These are phyloP conservation scores for Fistularia tabacaria DNA, from an alignment of 2,797 vertebrate species.

Conservation along the genomic window DNA sequence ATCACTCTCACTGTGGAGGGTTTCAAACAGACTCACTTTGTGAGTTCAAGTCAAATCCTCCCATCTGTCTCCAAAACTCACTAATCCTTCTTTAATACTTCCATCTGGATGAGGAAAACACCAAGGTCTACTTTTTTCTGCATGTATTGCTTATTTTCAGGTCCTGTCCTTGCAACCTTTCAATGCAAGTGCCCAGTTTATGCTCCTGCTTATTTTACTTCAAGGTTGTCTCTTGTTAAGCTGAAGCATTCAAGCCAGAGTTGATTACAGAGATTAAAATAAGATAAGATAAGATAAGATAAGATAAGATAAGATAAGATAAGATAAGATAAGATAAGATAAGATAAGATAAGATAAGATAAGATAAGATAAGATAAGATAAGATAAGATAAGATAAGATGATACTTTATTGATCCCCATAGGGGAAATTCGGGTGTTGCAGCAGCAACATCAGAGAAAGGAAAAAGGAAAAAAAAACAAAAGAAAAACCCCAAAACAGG, in stretches of 20 bases:
- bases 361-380: too few species aligned
- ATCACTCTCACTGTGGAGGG: conserved; percentile 16
- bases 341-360: too few species aligned
- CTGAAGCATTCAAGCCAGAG: conserved; percentile 9
- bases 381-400: too few species aligned
- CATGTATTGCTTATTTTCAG: conserved; percentile 1
- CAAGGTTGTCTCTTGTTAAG: conserved; percentile 10
- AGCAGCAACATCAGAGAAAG: too few species aligned
- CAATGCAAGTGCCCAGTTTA: conserved; percentile 7
- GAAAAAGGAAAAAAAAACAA: too few species aligned
- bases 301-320: too few species aligned
- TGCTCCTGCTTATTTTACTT: conserved; percentile 36
- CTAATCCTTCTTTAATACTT: conserved; percentile 53
- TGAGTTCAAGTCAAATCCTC: conserved; percentile 49
- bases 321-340: too few species aligned
- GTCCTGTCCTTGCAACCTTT: too few species aligned
- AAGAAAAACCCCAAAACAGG: too few species aligned
- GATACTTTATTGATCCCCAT: too few species aligned
- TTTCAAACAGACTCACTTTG: conserved; percentile 27
- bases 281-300: too few species aligned
- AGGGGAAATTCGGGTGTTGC: too few species aligned
- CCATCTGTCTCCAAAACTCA: conserved; percentile 59
- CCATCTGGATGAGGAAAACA: conserved; percentile 57
- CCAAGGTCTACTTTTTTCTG: conserved; percentile 13
- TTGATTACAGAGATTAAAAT: conserved; percentile 4